A percentile compares a stretch with the other conserved stretches of the same genome.
Conservation (phyloP, 2,888 invertebrate genomes). For the Thyatira batis region DNA sequence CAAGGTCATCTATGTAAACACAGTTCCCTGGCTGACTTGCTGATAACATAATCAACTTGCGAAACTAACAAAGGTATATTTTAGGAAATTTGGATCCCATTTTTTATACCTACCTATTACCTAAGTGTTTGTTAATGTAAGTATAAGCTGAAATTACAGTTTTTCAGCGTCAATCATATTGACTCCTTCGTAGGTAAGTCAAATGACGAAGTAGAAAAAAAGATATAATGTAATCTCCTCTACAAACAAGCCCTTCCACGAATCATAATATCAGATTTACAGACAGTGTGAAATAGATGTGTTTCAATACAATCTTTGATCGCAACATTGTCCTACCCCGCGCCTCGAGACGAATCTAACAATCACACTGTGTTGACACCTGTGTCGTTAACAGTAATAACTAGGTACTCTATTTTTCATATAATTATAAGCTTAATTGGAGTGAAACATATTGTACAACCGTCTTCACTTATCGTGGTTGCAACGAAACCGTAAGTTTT, state of each 20-base stretch:
- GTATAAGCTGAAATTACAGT: too few species aligned
- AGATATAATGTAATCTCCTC: too few species aligned
- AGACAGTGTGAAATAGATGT: background rate
- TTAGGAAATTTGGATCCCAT: too few species aligned
- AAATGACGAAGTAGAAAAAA: too few species aligned
- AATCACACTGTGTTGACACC: conserved; percentile 37
- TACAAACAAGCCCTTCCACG: background rate
- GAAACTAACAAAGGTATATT: too few species aligned
- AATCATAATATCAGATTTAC: background rate
- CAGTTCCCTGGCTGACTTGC: too few species aligned
- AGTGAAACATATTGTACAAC: conserved; percentile 2
- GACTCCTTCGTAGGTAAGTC: too few species aligned
- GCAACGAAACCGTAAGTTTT: background rate
- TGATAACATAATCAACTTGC: background rate
- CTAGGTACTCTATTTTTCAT: conserved; percentile 19
- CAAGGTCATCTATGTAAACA: too few species aligned
- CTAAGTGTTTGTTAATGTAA: too few species aligned
- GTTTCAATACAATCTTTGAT: conserved; percentile 11
- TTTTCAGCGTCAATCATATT: too few species aligned
- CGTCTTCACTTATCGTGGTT: background rate
- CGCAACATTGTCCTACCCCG: conserved; percentile 9
- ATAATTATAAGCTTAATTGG: conserved; percentile 5
- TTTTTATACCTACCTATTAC: too few species aligned
- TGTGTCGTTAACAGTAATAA: conserved; percentile 17
- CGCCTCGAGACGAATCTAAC: conserved; percentile 23